Evolutionary conservation across 2,888 invertebrate genomes (phyloP), one percentile per base, ranked within the genome.

Genomic region (Sinhomidia bicolor): DNA sequence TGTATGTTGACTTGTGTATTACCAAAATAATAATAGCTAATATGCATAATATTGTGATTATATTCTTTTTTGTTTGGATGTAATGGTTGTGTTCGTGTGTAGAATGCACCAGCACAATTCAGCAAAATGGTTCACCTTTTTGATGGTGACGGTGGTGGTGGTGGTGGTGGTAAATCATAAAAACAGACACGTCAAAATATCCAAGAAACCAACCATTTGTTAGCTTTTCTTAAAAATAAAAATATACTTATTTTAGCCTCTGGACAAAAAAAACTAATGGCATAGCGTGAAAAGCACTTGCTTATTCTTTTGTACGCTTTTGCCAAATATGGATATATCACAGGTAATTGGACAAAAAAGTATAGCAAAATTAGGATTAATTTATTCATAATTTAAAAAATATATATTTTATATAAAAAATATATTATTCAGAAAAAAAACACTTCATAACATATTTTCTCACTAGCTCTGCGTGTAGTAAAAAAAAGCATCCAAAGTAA

Each of bases 321-420:
- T 26, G 57, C 79, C 76, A 51, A 76, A 76, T 76, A 76, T 51
- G 76, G 76, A 1, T 41, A 12, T 74, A 26, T 47, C n/a, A 1
- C n/a, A 74, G 20, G 71, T 74, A 74, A 74, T 44, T 44, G 44
- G 23, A 44, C 0, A 74, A 74, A 26, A 47, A n/a, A 76, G 26
- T 12, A 32, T 3, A 26, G 23, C 26, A 14, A 51, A 36, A 17
- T 32, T 81, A 65, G n/a, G 81, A 81, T 81, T 81, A 65, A 81
- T 65, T 81, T 65, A 81, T 81, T 81, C 81, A 81, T 65, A 65
- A 62, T 62, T 62, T 81, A 29, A 17, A 26, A n/a, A 47, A 47
- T n/a, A n/a, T n/a, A n/a, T n/a, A 76, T 54, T 54, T 51, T 20
- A n/a, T 20, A n/a, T 17, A 51, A 23, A 74, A 12, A 74, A n/a